A percentile compares a stretch with the other conserved stretches of the same genome.
Evolutionary conservation across 2,888 invertebrate genomes (phyloP).

Genomic region (Eilema caniola): DNA sequence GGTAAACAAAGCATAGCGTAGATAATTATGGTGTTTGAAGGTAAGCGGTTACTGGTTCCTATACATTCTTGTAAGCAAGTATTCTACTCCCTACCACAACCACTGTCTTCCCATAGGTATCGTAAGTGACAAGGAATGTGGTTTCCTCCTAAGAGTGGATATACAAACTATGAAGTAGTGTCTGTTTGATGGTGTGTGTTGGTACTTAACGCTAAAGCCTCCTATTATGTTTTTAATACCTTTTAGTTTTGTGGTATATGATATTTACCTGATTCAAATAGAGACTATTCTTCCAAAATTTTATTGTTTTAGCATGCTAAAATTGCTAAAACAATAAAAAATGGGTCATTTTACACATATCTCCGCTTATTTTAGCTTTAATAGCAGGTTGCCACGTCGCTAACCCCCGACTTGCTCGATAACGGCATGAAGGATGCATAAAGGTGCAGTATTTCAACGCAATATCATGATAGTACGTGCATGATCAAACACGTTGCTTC

Average conservation of each 20-base stretch:
- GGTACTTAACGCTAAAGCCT: too few relatives aligned
- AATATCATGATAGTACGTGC: not conserved
- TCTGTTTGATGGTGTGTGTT: not conserved
- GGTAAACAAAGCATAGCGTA: not conserved
- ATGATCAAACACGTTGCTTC: constrained; percentile 1
- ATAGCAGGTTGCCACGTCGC: not conserved
- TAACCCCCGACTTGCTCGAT: not conserved
- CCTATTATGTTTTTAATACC: too few relatives aligned
- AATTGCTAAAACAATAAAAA: too few relatives aligned
- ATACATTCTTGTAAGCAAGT: not conserved
- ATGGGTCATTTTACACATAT: not conserved
- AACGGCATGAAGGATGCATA: not conserved
- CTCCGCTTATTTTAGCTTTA: not conserved
- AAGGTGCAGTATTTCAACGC: not conserved
- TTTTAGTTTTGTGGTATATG: too few relatives aligned
- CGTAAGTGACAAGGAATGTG: not conserved
- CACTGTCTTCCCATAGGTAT: not conserved
- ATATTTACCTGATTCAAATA: not conserved
- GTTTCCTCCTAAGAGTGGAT: not conserved
- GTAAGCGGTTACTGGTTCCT: not conserved
- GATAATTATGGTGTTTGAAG: not conserved
- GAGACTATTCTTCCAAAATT: not conserved
- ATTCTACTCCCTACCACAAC: not conserved
- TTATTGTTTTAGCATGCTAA: not conserved
- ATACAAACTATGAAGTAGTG: not conserved